These are phyloP conservation scores for Perdix hodgsoniae DNA, from an alignment of 2,797 vertebrate species.

Conservation along the genomic window DNA sequence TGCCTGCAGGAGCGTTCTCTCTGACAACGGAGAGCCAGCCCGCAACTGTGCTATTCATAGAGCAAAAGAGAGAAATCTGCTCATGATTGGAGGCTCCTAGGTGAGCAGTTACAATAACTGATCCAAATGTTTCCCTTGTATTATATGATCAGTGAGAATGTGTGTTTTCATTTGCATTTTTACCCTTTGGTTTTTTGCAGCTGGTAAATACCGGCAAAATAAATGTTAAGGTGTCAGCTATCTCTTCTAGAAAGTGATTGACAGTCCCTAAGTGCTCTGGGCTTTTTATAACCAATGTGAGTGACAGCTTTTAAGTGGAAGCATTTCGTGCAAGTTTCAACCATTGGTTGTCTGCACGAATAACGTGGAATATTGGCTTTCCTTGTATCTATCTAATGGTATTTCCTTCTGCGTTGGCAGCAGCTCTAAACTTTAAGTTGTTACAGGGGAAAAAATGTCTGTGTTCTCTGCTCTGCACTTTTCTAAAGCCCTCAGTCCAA, in stretches of 20 bases:
- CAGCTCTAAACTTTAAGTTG: conserved; percentile 3
- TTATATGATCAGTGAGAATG: conserved; percentile 8
- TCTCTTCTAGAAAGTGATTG: conserved; percentile 73
- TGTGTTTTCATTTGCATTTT: conserved; percentile 66
- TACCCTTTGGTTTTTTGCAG: conserved; percentile 48
- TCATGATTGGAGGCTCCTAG: conserved; percentile 35
- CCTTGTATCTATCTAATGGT: conserved; percentile 67
- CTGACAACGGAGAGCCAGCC: neutral
- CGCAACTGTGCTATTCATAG: conserved; percentile 56
- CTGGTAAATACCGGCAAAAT: conserved; percentile 71
- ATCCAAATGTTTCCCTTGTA: conserved; percentile 41
- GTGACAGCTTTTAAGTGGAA: conserved; percentile 75
- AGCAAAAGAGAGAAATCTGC: neutral
- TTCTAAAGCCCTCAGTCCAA: conserved; percentile 41
- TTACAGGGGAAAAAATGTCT: neutral
- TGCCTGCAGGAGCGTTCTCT: neutral
- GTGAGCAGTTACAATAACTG: conserved; percentile 49
- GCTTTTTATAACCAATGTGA: conserved; percentile 75
- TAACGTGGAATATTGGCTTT: conserved; percentile 59
- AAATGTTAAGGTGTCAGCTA: conserved; percentile 73
- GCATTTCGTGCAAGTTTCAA: conserved; percentile 60
- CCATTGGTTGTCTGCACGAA: conserved; percentile 65
- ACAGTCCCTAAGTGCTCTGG: conserved; percentile 72
- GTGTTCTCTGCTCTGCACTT: conserved; percentile 15
- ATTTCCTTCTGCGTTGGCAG: conserved; percentile 62